Evolutionary conservation across 2,888 invertebrate genomes (phyloP).

Genomic region (Drosophila lacicola): DNA sequence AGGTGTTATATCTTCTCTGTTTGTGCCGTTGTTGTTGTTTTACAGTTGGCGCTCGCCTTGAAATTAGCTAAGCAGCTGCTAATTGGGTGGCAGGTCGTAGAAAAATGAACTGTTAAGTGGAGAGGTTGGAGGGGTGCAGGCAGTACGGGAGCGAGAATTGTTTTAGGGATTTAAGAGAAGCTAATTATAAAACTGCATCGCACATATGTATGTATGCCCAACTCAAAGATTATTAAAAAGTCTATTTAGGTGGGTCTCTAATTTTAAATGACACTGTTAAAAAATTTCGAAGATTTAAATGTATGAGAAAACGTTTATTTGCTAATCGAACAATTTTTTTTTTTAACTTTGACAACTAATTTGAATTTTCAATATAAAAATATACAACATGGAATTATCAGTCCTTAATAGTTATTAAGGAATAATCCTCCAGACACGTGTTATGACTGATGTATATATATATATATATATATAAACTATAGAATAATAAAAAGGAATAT

Average conservation of each 20-base stretch:
- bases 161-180: conserved; percentile 7
- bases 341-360: too few species aligned
- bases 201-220: conserved; percentile 11
- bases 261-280: not conserved
- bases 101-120: conserved; percentile 27
- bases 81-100: conserved; percentile 53
- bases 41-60: conserved; percentile 30
- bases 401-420: too few species aligned
- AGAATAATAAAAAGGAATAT: too few species aligned
- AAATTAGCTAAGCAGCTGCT: conserved; percentile 68
- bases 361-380: too few species aligned
- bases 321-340: too few species aligned
- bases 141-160: not conserved
- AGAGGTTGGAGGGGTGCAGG: not conserved
- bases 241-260: conserved; percentile 3
- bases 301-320: too few species aligned
- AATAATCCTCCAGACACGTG: too few species aligned
- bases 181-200: conserved; percentile 15
- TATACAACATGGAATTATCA: too few species aligned
- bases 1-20: conserved; percentile 35
- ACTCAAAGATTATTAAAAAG: conserved; percentile 11
- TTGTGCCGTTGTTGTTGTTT: conserved; percentile 42
- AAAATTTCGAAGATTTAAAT: not conserved
- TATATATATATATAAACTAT: too few species aligned
- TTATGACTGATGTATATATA: too few species aligned